Evolutionary conservation across 2,888 invertebrate genomes (phyloP).

Genomic region (Cosmia trapezina): DNA sequence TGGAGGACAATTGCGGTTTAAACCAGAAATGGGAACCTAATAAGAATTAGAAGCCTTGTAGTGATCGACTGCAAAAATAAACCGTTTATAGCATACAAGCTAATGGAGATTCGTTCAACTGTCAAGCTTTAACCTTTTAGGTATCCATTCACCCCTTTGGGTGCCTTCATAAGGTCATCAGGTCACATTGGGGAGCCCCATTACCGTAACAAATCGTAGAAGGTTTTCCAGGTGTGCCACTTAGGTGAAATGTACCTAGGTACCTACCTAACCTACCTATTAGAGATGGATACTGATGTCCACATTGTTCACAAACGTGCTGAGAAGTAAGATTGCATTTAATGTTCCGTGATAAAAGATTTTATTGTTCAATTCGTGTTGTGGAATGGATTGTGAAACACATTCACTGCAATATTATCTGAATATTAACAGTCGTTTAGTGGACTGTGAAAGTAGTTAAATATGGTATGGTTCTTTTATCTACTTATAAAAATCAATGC

Average conservation of each 20-base stretch:
- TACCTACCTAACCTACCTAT: background rate
- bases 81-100: background rate
- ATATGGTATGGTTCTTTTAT: background rate
- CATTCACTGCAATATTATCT: slow-evolving; percentile 1
- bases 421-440: background rate
- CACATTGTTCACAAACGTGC: slow-evolving; percentile 5
- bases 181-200: background rate
- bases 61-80: background rate
- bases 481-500: no score
- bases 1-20: background rate
- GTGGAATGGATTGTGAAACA: slow-evolving; percentile 7
- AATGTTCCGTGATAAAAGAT: slow-evolving; percentile 13
- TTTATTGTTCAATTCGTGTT: slow-evolving; percentile 23
- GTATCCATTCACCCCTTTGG: background rate
- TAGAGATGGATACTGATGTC: no score
- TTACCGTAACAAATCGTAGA: background rate
- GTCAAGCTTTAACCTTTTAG: background rate
- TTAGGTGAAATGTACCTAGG: background rate
- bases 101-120: background rate
- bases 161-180: background rate
- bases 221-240: background rate
- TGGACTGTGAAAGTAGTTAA: background rate
- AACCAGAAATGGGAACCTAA: background rate
- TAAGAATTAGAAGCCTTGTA: background rate
- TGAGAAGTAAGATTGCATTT: slow-evolving; percentile 16